phyloP scores from a whole-genome alignment of 2,888 invertebrate genomes.

The Brenthis daphne region DNA sequence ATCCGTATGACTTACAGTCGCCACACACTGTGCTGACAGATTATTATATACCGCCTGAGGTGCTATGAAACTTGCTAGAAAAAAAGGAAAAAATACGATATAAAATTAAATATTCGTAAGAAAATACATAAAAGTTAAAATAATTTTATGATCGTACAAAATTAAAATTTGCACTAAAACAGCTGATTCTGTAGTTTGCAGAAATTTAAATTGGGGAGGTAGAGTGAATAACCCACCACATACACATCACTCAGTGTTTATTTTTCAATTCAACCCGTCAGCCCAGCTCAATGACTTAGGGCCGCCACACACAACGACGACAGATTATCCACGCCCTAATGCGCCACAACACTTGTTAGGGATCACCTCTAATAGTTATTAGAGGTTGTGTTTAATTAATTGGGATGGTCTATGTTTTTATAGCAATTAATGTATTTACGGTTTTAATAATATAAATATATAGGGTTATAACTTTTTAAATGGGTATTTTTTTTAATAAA shows the following conservation, averaged over 20 bases:
- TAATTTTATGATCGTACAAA: neutral
- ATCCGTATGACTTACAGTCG: conserved; percentile 10
- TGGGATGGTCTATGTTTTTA: conserved; percentile 25
- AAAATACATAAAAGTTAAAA: neutral
- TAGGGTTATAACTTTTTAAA: neutral
- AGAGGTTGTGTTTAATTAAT: conserved; percentile 35
- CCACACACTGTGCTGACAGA: conserved; percentile 6
- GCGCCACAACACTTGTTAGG: conserved; percentile 41
- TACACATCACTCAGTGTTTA: conserved; percentile 76
- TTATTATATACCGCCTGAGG: conserved; percentile 5
- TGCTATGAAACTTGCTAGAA: neutral
- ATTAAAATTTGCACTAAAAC: neutral
- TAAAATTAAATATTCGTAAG: neutral
- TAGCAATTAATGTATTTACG: conserved; percentile 21
- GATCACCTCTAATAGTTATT: conserved; percentile 37
- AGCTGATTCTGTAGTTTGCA: conserved; percentile 23
- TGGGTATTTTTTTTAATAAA: neutral
- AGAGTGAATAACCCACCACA: conserved; percentile 65
- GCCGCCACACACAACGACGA: conserved; percentile 78
- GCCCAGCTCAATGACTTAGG: conserved; percentile 70
- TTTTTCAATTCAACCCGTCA: conserved; percentile 80
- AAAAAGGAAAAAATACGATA: neutral
- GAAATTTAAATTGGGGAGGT: conserved; percentile 41
- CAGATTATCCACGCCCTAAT: conserved; percentile 61
- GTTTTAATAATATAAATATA: conserved; percentile 2